phyloP scores from a whole-genome alignment of 2,797 vertebrate species.

The Sphaeramia orbicularis region DNA sequence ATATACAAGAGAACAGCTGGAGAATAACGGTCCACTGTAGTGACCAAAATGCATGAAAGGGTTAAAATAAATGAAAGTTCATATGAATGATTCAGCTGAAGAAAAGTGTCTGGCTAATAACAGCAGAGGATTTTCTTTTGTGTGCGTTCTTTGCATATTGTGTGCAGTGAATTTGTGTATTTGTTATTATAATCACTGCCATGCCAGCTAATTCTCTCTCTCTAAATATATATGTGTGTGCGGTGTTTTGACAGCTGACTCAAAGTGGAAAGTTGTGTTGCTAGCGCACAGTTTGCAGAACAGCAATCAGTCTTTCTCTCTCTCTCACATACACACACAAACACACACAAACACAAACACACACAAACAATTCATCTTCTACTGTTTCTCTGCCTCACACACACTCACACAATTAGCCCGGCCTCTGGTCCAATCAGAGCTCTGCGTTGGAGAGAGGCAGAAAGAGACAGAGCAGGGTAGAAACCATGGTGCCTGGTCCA shows the following conservation, averaged over 20 bases:
- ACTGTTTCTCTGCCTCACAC: constrained; percentile 13
- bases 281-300: constrained; percentile 27
- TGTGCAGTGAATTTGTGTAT: constrained; percentile 54
- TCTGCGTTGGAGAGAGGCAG: constrained; percentile 5
- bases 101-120: too few species aligned
- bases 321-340: constrained; percentile 11
- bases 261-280: constrained; percentile 68
- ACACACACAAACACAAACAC: constrained; percentile 22
- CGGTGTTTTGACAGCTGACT: constrained; percentile 78
- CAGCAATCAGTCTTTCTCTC: constrained; percentile 5
- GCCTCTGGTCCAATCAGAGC: constrained; percentile 19
- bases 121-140: constrained; percentile 12
- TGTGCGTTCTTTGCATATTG: constrained; percentile 21
- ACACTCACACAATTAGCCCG: constrained; percentile 31
- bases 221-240: constrained; percentile 72
- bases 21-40: too few species aligned
- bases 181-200: constrained; percentile 66
- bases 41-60: too few species aligned
- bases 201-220: constrained; percentile 69
- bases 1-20: too few species aligned
- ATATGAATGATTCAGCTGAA: too few species aligned
- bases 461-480: constrained; percentile 8
- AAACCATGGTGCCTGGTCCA: constrained; percentile 29
- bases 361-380: constrained; percentile 11
- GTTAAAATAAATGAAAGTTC: too few species aligned